phyloP scores from a whole-genome alignment of 2,888 invertebrate genomes.

The Cremastinae sp. region DNA sequence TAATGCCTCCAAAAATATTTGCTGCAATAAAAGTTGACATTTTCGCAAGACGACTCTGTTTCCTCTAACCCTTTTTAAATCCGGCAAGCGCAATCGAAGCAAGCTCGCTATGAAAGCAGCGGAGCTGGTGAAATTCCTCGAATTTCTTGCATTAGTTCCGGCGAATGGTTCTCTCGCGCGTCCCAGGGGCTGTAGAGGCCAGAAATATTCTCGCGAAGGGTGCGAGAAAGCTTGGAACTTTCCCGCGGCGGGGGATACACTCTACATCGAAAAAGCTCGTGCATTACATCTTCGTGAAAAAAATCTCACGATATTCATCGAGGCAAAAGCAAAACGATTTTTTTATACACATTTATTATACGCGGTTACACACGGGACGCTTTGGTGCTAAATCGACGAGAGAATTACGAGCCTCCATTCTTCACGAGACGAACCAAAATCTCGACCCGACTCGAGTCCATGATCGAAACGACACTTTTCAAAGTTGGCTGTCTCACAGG shows the following conservation, averaged over 20 bases:
- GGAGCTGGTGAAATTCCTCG: slow-evolving; percentile 65
- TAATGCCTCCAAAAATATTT: too few species aligned
- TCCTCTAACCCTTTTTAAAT: too few species aligned
- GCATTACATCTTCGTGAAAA: slow-evolving; percentile 13
- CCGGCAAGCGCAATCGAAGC: slow-evolving; percentile 59
- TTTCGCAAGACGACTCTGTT: slow-evolving; percentile 15
- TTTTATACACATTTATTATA: neutral
- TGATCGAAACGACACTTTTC: slow-evolving; percentile 25
- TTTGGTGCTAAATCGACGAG: slow-evolving; percentile 6
- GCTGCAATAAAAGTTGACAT: too few species aligned
- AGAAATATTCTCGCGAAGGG: slow-evolving; percentile 42
- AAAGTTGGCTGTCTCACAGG: too few species aligned
- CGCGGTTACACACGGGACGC: slow-evolving; percentile 15
- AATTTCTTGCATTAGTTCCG: slow-evolving; percentile 68
- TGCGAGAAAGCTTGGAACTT: slow-evolving; percentile 49
- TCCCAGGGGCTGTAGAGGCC: slow-evolving; percentile 29
- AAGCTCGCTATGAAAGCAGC: slow-evolving; percentile 38
- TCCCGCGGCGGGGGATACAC: slow-evolving; percentile 19
- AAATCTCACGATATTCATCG: slow-evolving; percentile 29
- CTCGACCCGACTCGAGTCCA: neutral
- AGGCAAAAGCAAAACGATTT: slow-evolving; percentile 23
- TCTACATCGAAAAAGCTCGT: slow-evolving; percentile 31
- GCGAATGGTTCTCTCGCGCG: slow-evolving; percentile 43
- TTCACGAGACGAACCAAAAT: neutral
- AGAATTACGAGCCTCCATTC: slow-evolving; percentile 1